A percentile compares a stretch with the other conserved stretches of the same genome.
Conservation (phyloP, 2,888 invertebrate species). For the Alcis repandata region DNA sequence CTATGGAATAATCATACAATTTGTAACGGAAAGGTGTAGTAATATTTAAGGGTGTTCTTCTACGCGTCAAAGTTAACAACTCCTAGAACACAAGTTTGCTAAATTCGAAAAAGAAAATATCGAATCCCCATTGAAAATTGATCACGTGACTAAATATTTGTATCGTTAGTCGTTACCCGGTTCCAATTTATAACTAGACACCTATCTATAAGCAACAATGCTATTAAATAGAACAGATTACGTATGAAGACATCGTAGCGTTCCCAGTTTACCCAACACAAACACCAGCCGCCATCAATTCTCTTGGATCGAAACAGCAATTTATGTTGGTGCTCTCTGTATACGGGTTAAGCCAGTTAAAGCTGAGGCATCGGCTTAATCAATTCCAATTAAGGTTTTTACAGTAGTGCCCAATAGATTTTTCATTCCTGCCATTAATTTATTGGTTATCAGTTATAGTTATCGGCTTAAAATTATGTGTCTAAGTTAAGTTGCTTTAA, state of each 20-base stretch:
- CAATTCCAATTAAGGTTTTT: conserved; percentile 35
- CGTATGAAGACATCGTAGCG: conserved; percentile 18
- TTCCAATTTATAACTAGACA: not conserved
- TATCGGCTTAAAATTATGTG: too few relatives aligned
- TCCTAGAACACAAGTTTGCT: too few relatives aligned
- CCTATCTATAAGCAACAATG: not conserved
- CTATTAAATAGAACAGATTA: conserved; percentile 10
- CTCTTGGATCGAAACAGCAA: conserved; percentile 33
- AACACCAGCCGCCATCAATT: conserved; percentile 26
- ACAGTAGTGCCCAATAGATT: conserved; percentile 10
- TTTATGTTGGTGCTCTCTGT: conserved; percentile 30
- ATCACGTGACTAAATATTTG: too few relatives aligned
- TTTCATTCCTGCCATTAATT: conserved; percentile 16
- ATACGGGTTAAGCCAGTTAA: conserved; percentile 30
- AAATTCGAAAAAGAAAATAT: too few relatives aligned
- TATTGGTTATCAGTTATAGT: too few relatives aligned
- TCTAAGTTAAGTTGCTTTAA: too few relatives aligned
- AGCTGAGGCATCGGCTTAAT: conserved; percentile 35
- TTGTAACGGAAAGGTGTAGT: too few relatives aligned
- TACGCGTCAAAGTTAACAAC: too few relatives aligned
- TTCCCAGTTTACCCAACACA: conserved; percentile 19
- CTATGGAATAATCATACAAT: too few relatives aligned
- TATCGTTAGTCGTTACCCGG: not conserved
- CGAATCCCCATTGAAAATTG: too few relatives aligned
- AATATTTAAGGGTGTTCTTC: too few relatives aligned